phyloP scores from a whole-genome alignment of 2,113 vertebrate species.

The Macaca fascicularis region T2T-MFA8v1.1 NC_088384.1:6027001-6027500 shows the following conservation, averaged over 20 bases:
- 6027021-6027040: conserved; percentile 33
- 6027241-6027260: background rate
- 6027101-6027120: conserved; percentile 49
- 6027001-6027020: conserved; percentile 64
- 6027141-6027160: conserved; percentile 58
- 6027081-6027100: conserved; percentile 71
- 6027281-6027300: background rate
- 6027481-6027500: background rate
- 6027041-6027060: conserved; percentile 47
- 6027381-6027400: fast-evolving
- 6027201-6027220: background rate
- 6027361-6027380: background rate
- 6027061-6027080: background rate
- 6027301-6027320: background rate
- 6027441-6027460: fast-evolving
- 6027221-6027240: background rate
- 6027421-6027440: background rate
- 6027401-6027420: fast-evolving
- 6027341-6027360: fast-evolving
- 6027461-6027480: background rate
- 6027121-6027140: conserved; percentile 25
- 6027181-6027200: background rate
- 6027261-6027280: background rate
- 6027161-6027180: conserved; percentile 8
- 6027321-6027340: background rate